Base-by-base conservation (phyloP, 64 coral and sea anemone species). In the Pachyseris speciosa region DNA sequence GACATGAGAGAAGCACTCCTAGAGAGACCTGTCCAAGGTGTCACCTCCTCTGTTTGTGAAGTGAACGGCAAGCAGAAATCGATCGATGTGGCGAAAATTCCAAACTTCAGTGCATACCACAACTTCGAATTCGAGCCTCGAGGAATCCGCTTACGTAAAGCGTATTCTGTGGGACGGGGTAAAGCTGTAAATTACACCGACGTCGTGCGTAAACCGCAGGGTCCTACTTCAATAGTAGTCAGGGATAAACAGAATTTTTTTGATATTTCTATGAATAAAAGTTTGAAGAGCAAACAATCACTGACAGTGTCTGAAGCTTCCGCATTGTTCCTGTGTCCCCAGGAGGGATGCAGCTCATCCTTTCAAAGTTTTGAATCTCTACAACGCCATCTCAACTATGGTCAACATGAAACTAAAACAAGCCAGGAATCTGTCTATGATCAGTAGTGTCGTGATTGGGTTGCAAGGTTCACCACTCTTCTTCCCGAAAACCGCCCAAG, bases 1-100 rank as follows among this genome's bases (percentile, higher is more conserved):
- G 76, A 45, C 26, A 83, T 91, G 75, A 70, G 75, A 37, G 75
- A 70, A 52, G 45, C 34, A 33, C 58, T 84, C n/a, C 19, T 43
- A 1, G 33, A 64, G 12, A 41, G 80, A 40, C 80, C 59, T 41
- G 80, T 84, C 20, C 20, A 84, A 67, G 34, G 57, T 13, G 40
- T 47, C 19, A 65, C 58, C 22, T 36, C 41, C 5, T 20, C 80
- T 48, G 80, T 84, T 29, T 42, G 27, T n/a, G 57, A 43, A 11
- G 80, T 64, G 63, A 84, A 84, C 61, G 58, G 19, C 55, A 66
- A 41, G 63, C 55, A 84, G 27, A 84, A 65, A 32, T 40, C 32
- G 10, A 64, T 84, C 9, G 55, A 63, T 63, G 55, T 84, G 10
- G 26, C 36, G 20, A 84, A 84, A 84, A 84, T 84, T 60, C 34